Percentiles rank a stretch among this genome's conserved stretches.
These are phyloP conservation scores for Metalampra italica DNA, from an alignment of 2,888 invertebrate genomes.

Conservation along the genomic window DNA sequence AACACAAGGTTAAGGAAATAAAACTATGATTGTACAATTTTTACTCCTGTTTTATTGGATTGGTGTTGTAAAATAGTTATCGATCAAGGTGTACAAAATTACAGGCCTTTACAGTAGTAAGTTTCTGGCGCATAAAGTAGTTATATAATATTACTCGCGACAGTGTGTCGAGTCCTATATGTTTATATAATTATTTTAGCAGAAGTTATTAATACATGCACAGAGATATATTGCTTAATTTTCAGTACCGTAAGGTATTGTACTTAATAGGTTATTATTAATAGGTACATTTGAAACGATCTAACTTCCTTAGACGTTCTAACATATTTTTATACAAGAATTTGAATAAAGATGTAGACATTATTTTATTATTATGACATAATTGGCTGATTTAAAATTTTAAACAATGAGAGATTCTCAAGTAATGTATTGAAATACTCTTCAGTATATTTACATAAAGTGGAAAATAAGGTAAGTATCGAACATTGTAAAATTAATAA, in stretches of 20 bases:
- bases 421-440: no score
- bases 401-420: no score
- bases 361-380: background rate
- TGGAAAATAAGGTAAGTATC: no score
- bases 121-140: conserved; percentile 52
- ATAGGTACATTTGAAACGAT: conserved; percentile 36
- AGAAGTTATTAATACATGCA: conserved; percentile 46
- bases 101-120: conserved; percentile 67
- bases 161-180: conserved; percentile 49
- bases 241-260: conserved; percentile 54
- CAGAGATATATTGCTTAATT: conserved; percentile 56
- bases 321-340: conserved; percentile 47
- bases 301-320: conserved; percentile 39
- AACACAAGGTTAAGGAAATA: conserved; percentile 21
- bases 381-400: background rate
- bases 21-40: conserved; percentile 45
- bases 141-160: conserved; percentile 42
- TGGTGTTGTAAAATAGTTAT: conserved; percentile 70
- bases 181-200: conserved; percentile 43
- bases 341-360: conserved; percentile 26
- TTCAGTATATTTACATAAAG: no score
- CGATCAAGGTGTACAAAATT: conserved; percentile 74
- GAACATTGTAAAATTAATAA: no score
- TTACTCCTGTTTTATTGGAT: conserved; percentile 65
- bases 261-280: conserved; percentile 34